Evolutionary conservation across 1,140 invertebrate genomes (phyloP).

Genomic region (Nautilus pompilius): DNA sequence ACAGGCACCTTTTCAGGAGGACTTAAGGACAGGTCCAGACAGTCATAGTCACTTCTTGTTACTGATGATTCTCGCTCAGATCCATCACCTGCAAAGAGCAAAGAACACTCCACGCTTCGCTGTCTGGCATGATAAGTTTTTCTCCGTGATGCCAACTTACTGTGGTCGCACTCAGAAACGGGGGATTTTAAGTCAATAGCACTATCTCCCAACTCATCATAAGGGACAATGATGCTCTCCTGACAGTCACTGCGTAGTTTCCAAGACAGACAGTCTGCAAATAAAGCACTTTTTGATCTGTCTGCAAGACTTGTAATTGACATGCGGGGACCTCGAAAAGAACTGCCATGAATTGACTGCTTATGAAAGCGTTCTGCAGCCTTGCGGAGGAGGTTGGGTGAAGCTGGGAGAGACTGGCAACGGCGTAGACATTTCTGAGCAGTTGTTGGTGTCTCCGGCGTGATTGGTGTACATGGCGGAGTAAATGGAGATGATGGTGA

Average conservation of each 20-base stretch:
- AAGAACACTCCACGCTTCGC: neutral
- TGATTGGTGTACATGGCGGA: constrained; percentile 34
- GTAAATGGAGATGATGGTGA: constrained; percentile 33
- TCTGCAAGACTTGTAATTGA: neutral
- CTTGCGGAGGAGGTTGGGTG: constrained; percentile 39
- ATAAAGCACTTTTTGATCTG: constrained; percentile 12
- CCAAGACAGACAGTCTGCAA: too few relatives aligned
- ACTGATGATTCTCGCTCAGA: neutral
- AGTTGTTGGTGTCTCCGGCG: constrained; percentile 15
- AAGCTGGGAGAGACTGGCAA: constrained; percentile 45
- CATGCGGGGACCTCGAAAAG: constrained; percentile 6
- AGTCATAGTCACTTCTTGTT: neutral
- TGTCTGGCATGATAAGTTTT: neutral
- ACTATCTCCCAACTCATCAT: neutral
- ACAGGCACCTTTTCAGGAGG: too few relatives aligned
- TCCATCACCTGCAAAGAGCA: neutral
- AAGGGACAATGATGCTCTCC: too few relatives aligned
- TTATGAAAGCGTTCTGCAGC: constrained; percentile 45
- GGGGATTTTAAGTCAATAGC: neutral
- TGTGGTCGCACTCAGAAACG: neutral
- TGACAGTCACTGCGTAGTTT: too few relatives aligned
- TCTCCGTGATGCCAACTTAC: neutral
- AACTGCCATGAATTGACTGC: constrained; percentile 39
- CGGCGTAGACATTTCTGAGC: constrained; percentile 6
- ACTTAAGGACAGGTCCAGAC: neutral